Evolutionary conservation across 2,113 vertebrate species (phyloP), one percentile per base, ranked within the genome.

Genomic region (Cyanoramphus novaezelandiae): DNA sequence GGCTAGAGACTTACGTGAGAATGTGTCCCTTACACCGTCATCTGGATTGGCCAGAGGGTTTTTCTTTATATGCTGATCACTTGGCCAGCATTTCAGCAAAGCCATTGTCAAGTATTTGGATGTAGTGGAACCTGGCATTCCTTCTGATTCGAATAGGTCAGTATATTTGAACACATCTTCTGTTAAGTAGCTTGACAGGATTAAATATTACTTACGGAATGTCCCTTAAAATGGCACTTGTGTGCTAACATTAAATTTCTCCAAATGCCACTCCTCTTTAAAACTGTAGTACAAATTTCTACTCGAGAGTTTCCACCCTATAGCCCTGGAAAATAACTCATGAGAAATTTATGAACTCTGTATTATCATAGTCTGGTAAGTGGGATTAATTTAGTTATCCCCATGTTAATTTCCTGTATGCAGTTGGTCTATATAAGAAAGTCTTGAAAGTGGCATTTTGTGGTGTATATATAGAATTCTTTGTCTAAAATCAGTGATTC

Each of bases 1-100:
- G 97, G 99, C 97, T 97, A 95, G 95, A 96, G 96, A 94, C 76
- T 72, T 83, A 44, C 0, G 21, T 90, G 90, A 88, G 69, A 94
- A 93, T 41, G n/a, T 86, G 20, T 65, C 88, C 74, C 57, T 75
- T 86, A 17, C 9, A 1, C 46, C 92, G 60, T 85, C 94, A 33
- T 5, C 47, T 63, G 89, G 64, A 93, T 33, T 60, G 86, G 55
- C 87, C 67, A 28, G 2, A 50, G 89, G 74, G 64, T n/a, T 47
- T 90, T 87, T 79, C 75, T 82, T 59, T 74, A 5, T 41, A 4
- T 17, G 16, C 50, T 55, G 28, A 2, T 88, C 9, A 13, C 76
- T 70, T 80, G 6, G 11, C 69, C 69, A 44, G 19, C 29, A 2
- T 70, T 77, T 59, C 82, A 63, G 37, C 72, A 81, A 69, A 91